A percentile compares a stretch with the other conserved stretches of the same genome.
phyloP scores from a whole-genome alignment of 1,140 invertebrate species.

The Polyergus mexicanus region DNA sequence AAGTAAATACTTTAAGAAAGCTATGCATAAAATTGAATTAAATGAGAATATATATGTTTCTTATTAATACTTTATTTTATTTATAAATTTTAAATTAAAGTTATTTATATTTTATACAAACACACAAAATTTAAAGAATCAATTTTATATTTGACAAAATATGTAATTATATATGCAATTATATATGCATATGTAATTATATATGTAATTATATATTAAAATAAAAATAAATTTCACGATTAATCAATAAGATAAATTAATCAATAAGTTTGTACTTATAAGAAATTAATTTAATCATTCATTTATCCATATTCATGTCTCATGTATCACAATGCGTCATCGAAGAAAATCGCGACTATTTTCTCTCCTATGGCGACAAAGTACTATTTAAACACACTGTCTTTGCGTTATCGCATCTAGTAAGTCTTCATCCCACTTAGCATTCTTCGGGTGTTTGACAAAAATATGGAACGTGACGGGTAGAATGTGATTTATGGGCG shows the following conservation, averaged over 20 bases:
- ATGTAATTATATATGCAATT: no score
- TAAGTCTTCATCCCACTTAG: constrained; percentile 36
- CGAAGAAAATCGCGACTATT: background rate
- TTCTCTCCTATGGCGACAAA: constrained; percentile 10
- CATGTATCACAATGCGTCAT: background rate
- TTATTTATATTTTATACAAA: background rate
- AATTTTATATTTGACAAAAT: background rate
- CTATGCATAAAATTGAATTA: background rate
- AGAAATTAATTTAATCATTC: background rate
- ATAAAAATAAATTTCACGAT: background rate
- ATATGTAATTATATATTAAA: no score
- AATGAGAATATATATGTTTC: background rate
- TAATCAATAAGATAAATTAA: background rate
- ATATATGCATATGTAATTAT: no score
- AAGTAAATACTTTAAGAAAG: background rate
- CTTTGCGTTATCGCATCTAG: constrained; percentile 35
- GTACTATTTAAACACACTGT: constrained; percentile 17
- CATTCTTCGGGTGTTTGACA: constrained; percentile 58
- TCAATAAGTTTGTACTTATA: no score
- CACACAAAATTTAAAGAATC: background rate
- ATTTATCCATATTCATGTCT: background rate
- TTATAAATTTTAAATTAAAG: no score
- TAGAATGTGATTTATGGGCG: constrained; percentile 78
- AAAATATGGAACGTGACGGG: constrained; percentile 81
- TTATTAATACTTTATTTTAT: no score